Evolutionary conservation across 1,140 invertebrate species (phyloP).

Genomic region (Aphaenogaster ashmeadi): DNA sequence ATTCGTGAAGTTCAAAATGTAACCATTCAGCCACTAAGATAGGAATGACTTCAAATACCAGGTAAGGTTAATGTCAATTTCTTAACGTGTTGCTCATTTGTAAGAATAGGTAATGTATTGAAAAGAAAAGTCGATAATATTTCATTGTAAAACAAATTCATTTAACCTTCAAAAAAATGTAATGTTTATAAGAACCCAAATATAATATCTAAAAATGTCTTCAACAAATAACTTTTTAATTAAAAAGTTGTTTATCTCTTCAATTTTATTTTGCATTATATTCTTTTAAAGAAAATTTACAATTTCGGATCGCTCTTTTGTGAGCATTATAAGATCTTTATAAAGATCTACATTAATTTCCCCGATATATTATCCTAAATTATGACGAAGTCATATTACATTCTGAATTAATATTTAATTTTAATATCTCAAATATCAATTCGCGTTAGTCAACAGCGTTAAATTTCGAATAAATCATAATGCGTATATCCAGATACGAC

Average conservation of each 20-base stretch:
- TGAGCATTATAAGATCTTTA: background rate
- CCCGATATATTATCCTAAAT: too few relatives aligned
- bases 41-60: conserved; percentile 11
- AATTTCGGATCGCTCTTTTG: background rate
- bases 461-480: background rate
- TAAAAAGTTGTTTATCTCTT: background rate
- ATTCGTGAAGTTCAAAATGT: background rate
- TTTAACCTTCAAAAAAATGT: conserved; percentile 14
- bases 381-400: background rate
- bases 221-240: background rate
- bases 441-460: background rate
- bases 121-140: background rate
- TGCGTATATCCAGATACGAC: background rate
- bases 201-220: background rate
- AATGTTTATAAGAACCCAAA: background rate
- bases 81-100: background rate
- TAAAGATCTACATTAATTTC: too few relatives aligned
- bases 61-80: conserved; percentile 31
- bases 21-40: background rate
- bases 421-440: background rate
- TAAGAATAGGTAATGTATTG: background rate
- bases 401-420: conserved; percentile 2
- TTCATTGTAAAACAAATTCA: background rate
- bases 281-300: background rate
- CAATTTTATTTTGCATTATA: background rate